Evolutionary conservation across 2,113 vertebrate genomes (phyloP).

Genomic region (Psilopogon haemacephalus): DNA sequence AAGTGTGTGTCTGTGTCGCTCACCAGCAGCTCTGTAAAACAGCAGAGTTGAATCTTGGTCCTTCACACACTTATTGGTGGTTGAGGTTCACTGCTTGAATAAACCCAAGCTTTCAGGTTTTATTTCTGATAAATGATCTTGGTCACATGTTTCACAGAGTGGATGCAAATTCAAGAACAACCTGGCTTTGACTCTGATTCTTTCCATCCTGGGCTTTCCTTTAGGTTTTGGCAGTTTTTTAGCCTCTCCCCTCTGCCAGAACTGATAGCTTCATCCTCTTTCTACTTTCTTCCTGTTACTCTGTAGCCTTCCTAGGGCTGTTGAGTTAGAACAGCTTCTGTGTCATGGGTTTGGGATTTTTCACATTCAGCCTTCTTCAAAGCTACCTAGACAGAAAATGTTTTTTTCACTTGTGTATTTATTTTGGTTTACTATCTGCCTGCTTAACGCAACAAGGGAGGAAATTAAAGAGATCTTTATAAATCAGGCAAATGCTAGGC

Average conservation of each 20-base stretch:
- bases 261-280: neutral
- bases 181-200: neutral
- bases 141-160: neutral
- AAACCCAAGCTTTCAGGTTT: neutral
- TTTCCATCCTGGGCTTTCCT: neutral
- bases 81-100: neutral
- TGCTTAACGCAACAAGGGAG: neutral
- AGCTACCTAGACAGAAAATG: neutral
- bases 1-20: neutral
- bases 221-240: neutral
- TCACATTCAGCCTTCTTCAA: neutral
- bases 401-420: neutral
- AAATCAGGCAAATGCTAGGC: fast-evolving
- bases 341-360: neutral
- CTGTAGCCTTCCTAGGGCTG: neutral
- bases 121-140: neutral
- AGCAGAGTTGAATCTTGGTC: neutral
- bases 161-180: neutral
- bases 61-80: neutral
- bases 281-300: neutral
- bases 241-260: neutral
- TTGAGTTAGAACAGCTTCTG: neutral
- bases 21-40: neutral
- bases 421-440: neutral
- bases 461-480: neutral